Conservation (phyloP, 1,140 invertebrate genomes). For the Gryon sp. region DNA sequence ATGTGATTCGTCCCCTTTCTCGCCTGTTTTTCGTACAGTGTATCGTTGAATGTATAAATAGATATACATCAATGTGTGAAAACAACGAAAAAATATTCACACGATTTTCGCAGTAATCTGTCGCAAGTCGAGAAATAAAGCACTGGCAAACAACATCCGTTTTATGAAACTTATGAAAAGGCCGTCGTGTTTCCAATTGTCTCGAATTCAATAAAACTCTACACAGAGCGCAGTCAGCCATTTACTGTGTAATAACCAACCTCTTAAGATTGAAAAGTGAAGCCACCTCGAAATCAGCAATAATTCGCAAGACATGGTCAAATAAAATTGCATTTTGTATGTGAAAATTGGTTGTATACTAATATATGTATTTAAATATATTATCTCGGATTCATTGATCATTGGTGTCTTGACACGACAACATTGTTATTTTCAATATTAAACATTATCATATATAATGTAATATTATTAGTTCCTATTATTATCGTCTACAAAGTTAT, state of each 20-base stretch:
- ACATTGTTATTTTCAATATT: no score
- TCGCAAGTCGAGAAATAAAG: conserved; percentile 32
- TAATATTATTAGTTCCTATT: no score
- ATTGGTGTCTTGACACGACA: no score
- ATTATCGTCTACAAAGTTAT: no score
- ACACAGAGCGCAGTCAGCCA: conserved; percentile 59
- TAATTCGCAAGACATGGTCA: conserved; percentile 34
- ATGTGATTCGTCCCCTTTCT: background rate
- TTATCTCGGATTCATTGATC: no score
- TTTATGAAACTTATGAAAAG: conserved; percentile 63
- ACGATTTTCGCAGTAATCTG: conserved; percentile 5
- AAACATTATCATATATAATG: no score
- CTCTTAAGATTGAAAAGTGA: conserved; percentile 50
- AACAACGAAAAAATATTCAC: conserved; percentile 12
- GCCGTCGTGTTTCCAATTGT: conserved; percentile 65
- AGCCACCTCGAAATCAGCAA: conserved; percentile 39
- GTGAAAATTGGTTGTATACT: conserved; percentile 12
- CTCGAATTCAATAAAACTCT: conserved; percentile 65
- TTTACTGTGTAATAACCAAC: conserved; percentile 59
- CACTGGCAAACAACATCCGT: conserved; percentile 19
- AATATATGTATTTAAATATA: conserved; percentile 7
- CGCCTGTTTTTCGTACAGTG: no score
- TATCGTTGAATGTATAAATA: conserved; percentile 26
- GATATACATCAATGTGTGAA: no score
- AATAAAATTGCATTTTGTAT: conserved; percentile 15